These are phyloP conservation scores for Drosophila rufa DNA, from an alignment of 1,140 invertebrate genomes.

Conservation along the genomic window DNA sequence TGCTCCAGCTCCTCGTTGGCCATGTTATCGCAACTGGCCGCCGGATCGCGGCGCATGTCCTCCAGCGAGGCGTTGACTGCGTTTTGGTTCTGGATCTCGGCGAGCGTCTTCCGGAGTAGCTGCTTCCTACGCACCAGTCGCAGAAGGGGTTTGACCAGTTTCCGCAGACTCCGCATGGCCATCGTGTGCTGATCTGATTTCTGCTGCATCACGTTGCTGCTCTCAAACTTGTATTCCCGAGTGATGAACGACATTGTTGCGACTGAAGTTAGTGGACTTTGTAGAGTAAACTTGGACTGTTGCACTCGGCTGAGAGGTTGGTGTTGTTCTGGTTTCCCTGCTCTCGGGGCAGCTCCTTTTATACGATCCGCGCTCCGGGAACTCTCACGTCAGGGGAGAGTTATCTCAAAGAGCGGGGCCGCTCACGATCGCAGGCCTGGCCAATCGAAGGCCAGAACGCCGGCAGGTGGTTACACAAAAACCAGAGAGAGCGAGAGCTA, in stretches of 20 bases:
- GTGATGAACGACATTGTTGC: conserved; percentile 76
- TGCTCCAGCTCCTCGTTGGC: conserved; percentile 88
- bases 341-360: conserved; percentile 43
- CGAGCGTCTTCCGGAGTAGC: conserved; percentile 84
- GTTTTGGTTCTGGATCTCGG: conserved; percentile 77
- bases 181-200: conserved; percentile 79
- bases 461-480: conserved; percentile 71
- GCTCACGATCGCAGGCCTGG: conserved; percentile 19
- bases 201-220: conserved; percentile 60
- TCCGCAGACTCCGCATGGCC: conserved; percentile 85
- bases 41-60: conserved; percentile 84
- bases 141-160: conserved; percentile 85
- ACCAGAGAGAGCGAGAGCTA: conserved; percentile 7
- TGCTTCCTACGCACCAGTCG: conserved; percentile 86
- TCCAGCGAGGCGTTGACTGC: conserved; percentile 85
- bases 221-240: conserved; percentile 84
- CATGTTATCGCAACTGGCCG: conserved; percentile 86
- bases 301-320: conserved; percentile 50
- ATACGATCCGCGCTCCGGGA: conserved; percentile 52
- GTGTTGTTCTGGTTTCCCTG: conserved; percentile 55
- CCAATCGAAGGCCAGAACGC: conserved; percentile 59
- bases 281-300: conserved; percentile 19
- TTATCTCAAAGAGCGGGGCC: conserved; percentile 3
- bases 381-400: conserved; percentile 6
- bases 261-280: conserved; percentile 7